Conservation (phyloP, 2,888 invertebrate genomes). For the Drosophila maculinotata region DNA sequence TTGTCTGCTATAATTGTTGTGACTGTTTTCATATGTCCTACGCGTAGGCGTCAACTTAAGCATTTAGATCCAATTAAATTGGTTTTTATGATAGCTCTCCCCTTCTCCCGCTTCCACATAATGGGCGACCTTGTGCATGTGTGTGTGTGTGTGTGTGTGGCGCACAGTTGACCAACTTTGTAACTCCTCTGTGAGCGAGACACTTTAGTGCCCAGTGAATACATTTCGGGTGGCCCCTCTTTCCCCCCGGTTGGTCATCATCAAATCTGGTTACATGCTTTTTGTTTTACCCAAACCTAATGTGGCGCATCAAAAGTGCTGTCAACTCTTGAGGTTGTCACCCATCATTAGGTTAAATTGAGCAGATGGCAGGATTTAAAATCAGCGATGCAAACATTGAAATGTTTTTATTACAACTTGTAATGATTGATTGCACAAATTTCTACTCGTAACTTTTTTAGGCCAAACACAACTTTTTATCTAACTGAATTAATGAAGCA, state of each 20-base stretch:
- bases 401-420: conserved; percentile 19
- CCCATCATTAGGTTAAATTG: conserved; percentile 43
- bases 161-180: conserved; percentile 16
- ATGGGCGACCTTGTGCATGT: conserved; percentile 12
- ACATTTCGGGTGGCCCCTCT: conserved; percentile 8
- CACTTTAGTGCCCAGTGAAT: conserved; percentile 27
- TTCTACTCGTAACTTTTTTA: no score
- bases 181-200: conserved; percentile 12
- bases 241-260: conserved; percentile 46
- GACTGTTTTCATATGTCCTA: conserved; percentile 38
- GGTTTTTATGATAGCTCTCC: conserved; percentile 56
- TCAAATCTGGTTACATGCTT: conserved; percentile 51
- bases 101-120: no score
- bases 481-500: background rate
- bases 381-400: conserved; percentile 31
- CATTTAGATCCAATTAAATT: conserved; percentile 78
- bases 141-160: conserved; percentile 7
- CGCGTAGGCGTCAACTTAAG: conserved; percentile 51
- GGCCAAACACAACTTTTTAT: background rate
- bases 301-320: conserved; percentile 55
- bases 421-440: conserved; percentile 34
- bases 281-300: conserved; percentile 64
- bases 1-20: conserved; percentile 62
- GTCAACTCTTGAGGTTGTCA: conserved; percentile 50
- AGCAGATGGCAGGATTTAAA: conserved; percentile 43